Percentiles rank a stretch among this genome's conserved stretches.
These are phyloP conservation scores for Rhinoptilus africanus DNA, from an alignment of 2,113 vertebrate species.

Conservation along the genomic window DNA sequence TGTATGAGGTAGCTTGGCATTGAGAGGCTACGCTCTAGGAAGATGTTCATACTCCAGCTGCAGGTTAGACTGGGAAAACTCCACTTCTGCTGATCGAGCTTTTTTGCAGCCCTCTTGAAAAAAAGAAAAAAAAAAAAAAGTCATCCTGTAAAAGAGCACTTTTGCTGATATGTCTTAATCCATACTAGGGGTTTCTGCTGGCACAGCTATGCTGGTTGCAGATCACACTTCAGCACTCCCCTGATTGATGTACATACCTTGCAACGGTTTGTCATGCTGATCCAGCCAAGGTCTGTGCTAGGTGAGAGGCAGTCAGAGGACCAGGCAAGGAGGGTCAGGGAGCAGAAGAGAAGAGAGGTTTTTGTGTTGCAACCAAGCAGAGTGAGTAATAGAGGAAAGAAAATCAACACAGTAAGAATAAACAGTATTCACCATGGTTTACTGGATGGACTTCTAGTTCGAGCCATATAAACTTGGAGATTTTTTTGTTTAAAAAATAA, in stretches of 20 bases:
- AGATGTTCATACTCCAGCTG: neutral
- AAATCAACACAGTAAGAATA: neutral
- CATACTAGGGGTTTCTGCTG: conserved; percentile 13
- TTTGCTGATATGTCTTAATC: conserved; percentile 47
- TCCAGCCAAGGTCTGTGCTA: neutral
- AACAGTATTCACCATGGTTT: neutral
- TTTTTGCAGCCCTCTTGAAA: neutral
- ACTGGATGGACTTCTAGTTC: neutral
- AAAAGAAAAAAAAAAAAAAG: neutral
- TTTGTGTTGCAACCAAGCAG: neutral
- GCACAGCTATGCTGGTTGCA: conserved; percentile 33
- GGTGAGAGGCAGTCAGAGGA: neutral
- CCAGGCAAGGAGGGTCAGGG: neutral
- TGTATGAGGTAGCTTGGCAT: neutral
- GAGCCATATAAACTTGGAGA: neutral
- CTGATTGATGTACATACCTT: conserved; percentile 35
- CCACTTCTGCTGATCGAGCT: neutral
- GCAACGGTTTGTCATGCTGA: neutral
- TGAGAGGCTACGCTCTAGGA: neutral
- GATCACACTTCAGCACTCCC: conserved; percentile 38
- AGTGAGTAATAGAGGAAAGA: neutral
- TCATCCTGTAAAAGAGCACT: neutral
- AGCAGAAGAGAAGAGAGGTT: neutral
- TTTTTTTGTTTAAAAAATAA: neutral
- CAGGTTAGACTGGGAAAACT: neutral